Evolutionary conservation across 2,113 vertebrate genomes (phyloP).

Genomic region (Neofelis nebulosa): DNA sequence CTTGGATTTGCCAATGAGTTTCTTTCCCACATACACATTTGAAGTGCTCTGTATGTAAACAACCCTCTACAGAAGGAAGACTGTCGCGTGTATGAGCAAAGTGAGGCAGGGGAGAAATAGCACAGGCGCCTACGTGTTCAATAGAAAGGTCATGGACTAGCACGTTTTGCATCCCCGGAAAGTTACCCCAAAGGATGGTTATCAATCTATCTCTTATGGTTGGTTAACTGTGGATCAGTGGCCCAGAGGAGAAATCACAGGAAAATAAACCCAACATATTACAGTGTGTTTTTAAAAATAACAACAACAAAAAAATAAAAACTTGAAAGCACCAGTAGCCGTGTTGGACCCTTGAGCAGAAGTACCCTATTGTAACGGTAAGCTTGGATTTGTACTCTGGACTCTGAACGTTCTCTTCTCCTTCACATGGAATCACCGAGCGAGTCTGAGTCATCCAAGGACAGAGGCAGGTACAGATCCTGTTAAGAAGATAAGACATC

Average conservation of each 20-base stretch:
- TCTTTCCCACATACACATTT: slow-evolving; percentile 23
- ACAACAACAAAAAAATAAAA: slow-evolving; percentile 63
- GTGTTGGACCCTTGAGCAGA: slow-evolving; percentile 82
- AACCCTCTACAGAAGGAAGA: slow-evolving; percentile 61
- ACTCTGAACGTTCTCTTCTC: neutral
- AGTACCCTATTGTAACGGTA: slow-evolving; percentile 74
- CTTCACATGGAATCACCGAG: slow-evolving; percentile 97
- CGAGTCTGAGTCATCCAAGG: slow-evolving; percentile 98
- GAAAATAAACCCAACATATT: slow-evolving; percentile 81
- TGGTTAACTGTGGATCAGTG: slow-evolving; percentile 85
- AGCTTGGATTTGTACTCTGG: slow-evolving; percentile 71
- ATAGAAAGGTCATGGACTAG: slow-evolving; percentile 62
- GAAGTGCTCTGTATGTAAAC: slow-evolving; percentile 48
- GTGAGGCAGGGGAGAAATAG: slow-evolving; percentile 56
- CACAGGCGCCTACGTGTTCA: slow-evolving; percentile 23
- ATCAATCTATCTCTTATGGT: slow-evolving; percentile 86
- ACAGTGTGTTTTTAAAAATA: slow-evolving; percentile 80
- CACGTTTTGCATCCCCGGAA: slow-evolving; percentile 76
- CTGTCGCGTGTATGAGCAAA: neutral
- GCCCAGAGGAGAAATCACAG: slow-evolving; percentile 87
- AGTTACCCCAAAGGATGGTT: slow-evolving; percentile 77
- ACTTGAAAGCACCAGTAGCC: slow-evolving; percentile 87
- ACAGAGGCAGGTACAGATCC: slow-evolving; percentile 98
- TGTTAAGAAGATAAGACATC: slow-evolving; percentile 84
- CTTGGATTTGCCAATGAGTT: slow-evolving; percentile 38